These are phyloP conservation scores for Cosmia trapezina DNA, from an alignment of 2,888 invertebrate species.

Conservation along the genomic window DNA sequence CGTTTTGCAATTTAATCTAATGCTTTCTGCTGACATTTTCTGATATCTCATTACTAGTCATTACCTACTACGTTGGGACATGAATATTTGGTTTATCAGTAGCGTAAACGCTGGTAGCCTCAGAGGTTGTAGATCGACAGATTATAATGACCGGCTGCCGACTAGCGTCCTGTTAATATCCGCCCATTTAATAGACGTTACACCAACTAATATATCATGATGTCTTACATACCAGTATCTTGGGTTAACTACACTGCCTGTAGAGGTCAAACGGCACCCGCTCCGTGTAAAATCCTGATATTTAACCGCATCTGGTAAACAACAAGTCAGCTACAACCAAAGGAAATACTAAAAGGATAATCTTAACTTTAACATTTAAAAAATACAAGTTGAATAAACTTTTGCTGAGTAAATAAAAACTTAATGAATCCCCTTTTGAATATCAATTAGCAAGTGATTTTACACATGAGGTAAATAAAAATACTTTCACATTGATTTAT, in stretches of 20 bases:
- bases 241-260: slow-evolving; percentile 37
- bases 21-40: slow-evolving; percentile 42
- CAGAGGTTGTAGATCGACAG: slow-evolving; percentile 62
- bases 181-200: slow-evolving; percentile 63
- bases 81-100: slow-evolving; percentile 28
- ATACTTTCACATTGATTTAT: slow-evolving; percentile 67
- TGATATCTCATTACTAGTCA: slow-evolving; percentile 22
- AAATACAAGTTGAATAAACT: slow-evolving; percentile 31
- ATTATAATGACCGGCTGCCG: slow-evolving; percentile 61
- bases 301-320: slow-evolving; percentile 17
- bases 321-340: slow-evolving; percentile 8
- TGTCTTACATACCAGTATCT: slow-evolving; percentile 26
- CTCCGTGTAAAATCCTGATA: slow-evolving; percentile 9
- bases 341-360: slow-evolving; percentile 4
- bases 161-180: slow-evolving; percentile 62
- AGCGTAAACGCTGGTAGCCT: slow-evolving; percentile 45
- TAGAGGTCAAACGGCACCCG: slow-evolving; percentile 29
- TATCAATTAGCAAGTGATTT: slow-evolving; percentile 57
- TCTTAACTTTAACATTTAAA: slow-evolving; percentile 9
- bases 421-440: slow-evolving; percentile 43
- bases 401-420: slow-evolving; percentile 20
- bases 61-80: slow-evolving; percentile 11
- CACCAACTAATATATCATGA: slow-evolving; percentile 49
- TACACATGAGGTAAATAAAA: slow-evolving; percentile 58
- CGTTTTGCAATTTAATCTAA: slow-evolving; percentile 40